Evolutionary conservation across 2,113 vertebrate species (phyloP), one percentile per base, ranked within the genome.

Genomic region (Silurus asotus): DNA sequence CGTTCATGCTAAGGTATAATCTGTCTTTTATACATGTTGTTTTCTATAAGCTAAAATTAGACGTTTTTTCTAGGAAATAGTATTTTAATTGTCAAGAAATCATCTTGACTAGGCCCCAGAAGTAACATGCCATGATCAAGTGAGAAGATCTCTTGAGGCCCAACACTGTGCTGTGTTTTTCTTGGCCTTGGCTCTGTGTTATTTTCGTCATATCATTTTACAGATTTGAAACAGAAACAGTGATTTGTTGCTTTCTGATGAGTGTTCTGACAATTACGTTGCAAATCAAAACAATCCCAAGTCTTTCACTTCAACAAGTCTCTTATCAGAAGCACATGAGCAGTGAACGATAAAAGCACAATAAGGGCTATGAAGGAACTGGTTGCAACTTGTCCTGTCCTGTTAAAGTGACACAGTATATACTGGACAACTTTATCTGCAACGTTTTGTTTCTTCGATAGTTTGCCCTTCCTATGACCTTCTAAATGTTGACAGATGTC

Each of bases 251-350:
- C 74, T 92, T 93, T 93, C 88, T 88, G 88, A 87, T 91, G 67
- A 70, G 75, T 70, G 82, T 83, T 84, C 87, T 85, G 88, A 82
- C 76, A 89, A 84, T 92, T 90, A 91, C 87, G n/a, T 23, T 51
- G 37, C 61, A 93, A 92, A 87, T 92, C 89, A 87, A 91, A 93
- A 91, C 85, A 90, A 92, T 76, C 13, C 72, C 59, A 76, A 8
- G 6, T 53, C 17, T 56, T 48, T 17, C 69, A 72, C 37, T 61
- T 61, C 49, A 51, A 20, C 53, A 72, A 28, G 20, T 15, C 88
- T 93, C 89, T 94, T 93, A 93, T 90, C 91, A 87, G 90, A 94
- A 94, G 93, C 91, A 92, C 74, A 92, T 79, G 88, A 91, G 90
- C 89, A 91, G 78, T 79, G 89, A 90, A 92, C 90, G 88, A 93